Evolutionary conservation across 2,113 vertebrate species (phyloP).

Genomic region (Macaca fascicularis): DNA sequence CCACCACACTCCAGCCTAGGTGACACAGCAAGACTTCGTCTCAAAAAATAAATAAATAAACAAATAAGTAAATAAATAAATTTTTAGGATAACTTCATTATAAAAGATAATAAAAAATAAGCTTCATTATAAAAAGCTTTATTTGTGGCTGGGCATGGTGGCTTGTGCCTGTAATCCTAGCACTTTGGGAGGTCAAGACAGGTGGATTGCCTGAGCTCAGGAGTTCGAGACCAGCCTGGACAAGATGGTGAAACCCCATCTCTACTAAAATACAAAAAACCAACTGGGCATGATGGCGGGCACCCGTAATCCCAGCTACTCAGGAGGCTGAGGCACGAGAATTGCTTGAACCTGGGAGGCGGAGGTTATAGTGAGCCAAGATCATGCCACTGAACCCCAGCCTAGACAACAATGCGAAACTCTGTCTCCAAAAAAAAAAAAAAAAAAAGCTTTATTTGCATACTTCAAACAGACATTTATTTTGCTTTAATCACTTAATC

Average conservation of each 20-base stretch:
- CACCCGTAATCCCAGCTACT: not conserved
- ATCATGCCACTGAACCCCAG: not conserved
- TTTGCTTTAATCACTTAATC: conserved; percentile 3
- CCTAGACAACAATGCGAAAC: not conserved
- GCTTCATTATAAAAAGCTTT: not conserved
- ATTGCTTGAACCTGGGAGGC: not conserved
- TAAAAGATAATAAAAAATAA: not conserved
- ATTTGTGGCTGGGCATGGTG: not conserved
- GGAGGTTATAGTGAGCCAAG: not conserved
- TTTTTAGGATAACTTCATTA: not conserved
- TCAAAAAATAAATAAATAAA: no score
- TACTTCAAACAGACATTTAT: not conserved
- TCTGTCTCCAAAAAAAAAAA: not conserved
- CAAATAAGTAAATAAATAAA: not conserved
- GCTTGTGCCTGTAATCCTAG: not conserved
- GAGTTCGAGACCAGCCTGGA: not conserved
- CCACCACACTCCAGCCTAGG: no score
- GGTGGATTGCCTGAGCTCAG: not conserved
- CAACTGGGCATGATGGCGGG: not conserved
- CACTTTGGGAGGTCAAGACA: not conserved
- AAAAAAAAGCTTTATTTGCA: not conserved
- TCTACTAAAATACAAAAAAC: not conserved
- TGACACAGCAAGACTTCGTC: no score
- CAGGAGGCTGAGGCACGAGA: not conserved
- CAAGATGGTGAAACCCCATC: not conserved